A percentile compares a stretch with the other conserved stretches of the same genome.
Evolutionary conservation across 92 coral and sea anemone species (phyloP).

Genomic region (Metridium senile): DNA sequence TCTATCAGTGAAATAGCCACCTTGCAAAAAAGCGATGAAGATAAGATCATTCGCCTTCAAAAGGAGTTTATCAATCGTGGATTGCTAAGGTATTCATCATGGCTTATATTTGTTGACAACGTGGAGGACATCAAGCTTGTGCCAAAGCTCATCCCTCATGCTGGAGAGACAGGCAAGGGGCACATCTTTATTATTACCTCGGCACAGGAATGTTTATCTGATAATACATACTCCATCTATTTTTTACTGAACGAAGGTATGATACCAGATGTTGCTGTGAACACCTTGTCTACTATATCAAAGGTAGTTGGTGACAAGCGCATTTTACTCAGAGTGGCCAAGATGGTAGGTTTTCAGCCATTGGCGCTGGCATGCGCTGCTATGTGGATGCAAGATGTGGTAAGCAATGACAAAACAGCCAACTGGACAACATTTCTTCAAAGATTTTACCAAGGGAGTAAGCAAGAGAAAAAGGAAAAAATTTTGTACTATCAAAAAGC

Average conservation of each 20-base stretch:
- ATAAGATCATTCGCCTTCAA: constrained; percentile 36
- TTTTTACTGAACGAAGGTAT: constrained; percentile 32
- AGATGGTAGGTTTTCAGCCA: constrained; percentile 1
- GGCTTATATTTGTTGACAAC: constrained; percentile 48
- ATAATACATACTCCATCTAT: constrained; percentile 11
- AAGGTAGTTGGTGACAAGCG: background rate
- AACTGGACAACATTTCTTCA: constrained; percentile 7
- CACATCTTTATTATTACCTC: constrained; percentile 46
- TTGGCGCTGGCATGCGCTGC: constrained; percentile 22
- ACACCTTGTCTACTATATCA: constrained; percentile 1
- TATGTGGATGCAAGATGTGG: constrained; percentile 4
- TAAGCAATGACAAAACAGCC: background rate
- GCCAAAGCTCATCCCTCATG: constrained; percentile 24
- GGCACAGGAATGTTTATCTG: constrained; percentile 42
- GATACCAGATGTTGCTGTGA: constrained; percentile 21
- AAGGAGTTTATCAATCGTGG: constrained; percentile 22
- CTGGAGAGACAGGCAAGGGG: constrained; percentile 34
- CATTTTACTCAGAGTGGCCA: background rate
- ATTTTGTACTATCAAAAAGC: background rate
- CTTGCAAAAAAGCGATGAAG: constrained; percentile 10
- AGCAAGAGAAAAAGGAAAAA: background rate
- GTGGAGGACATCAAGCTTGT: constrained; percentile 14
- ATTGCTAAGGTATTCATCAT: constrained; percentile 29
- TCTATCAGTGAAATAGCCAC: constrained; percentile 16
- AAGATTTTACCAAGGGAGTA: background rate